Evolutionary conservation across 37 sponge, comb jelly and placozoan genomes (phyloP), one percentile per base, ranked within the genome.

Genomic region (Haliclona indistincta): DNA sequence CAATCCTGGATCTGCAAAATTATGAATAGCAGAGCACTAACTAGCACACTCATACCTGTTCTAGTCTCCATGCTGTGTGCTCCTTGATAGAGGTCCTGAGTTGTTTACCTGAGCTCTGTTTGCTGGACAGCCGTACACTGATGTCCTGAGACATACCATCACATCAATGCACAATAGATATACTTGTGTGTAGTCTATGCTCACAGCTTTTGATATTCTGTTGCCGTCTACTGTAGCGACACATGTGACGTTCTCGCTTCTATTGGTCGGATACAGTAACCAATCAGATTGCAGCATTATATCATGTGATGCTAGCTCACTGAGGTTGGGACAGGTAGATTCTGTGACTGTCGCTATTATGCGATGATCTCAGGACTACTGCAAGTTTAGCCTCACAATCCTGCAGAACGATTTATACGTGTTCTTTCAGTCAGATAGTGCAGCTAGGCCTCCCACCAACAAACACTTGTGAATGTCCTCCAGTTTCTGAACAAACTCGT

Each of bases 151-250:
- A 38, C 17, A 37, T 43, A 66, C 65, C 36, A 61, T 4, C 1
- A 74, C 75, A 74, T 6, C 7, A 4, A 71, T 38, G 4, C 32
- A 49, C 54, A 71, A 28, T 25, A 23, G 42, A 4, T 4, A 22
- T 33, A 4, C 4, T n/a, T n/a, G n/a, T n/a, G 49, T 47, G 13
- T 4, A 11, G 4, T 20, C n/a, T 7, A 15, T 19, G 74, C 90
- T 74, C 37, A 91, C 91, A n/a, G 91, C 91, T 73, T 82, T 81
- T 37, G 77, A 38, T 33, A 91, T 91, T 43, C 56, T 77, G 67
- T 91, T 86, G 0, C 91, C 91, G 15, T 72, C 71, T 0, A 91
- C 70, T 23, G 79, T 51, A 11, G 75, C 77, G 23, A 76, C 65
- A 34, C 86, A 84, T 6, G 64, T 47, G n/a, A 85, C 67, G 38